Conservation (phyloP, 2,113 vertebrate genomes). For the Corythornis madagascariensis region DNA sequence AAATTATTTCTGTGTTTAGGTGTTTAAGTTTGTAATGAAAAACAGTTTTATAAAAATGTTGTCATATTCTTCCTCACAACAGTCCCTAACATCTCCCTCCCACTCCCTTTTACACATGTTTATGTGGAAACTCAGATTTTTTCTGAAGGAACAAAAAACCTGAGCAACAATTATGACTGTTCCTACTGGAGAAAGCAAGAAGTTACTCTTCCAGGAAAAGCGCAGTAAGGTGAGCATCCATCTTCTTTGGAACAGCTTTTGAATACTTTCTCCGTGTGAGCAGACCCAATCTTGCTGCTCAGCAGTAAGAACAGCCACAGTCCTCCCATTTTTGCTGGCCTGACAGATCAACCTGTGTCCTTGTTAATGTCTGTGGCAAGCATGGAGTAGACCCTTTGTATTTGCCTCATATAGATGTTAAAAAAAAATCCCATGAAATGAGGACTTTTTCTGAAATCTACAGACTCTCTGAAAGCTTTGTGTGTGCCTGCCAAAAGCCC, state of each 20-base stretch:
- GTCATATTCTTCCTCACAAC: background rate
- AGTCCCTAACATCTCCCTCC: background rate
- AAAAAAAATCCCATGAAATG: conserved; percentile 19
- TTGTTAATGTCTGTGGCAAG: background rate
- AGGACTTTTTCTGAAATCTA: conserved; percentile 30
- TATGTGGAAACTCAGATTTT: background rate
- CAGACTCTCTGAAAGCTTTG: conserved; percentile 39
- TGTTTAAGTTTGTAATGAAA: background rate
- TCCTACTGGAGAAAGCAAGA: background rate
- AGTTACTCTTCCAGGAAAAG: background rate
- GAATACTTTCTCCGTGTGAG: background rate
- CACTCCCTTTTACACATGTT: background rate
- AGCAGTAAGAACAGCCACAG: background rate
- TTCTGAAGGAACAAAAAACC: background rate
- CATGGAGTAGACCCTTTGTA: background rate
- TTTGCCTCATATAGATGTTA: background rate
- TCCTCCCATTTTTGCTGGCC: background rate
- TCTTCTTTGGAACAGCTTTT: background rate
- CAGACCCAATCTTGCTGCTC: background rate
- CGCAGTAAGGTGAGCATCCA: background rate
- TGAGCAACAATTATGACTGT: background rate
- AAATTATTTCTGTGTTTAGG: background rate
- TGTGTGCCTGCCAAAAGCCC: conserved; percentile 31
- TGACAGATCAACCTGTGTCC: background rate
- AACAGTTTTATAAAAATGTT: background rate